Evolutionary conservation across 2,888 invertebrate genomes (phyloP), one percentile per base, ranked within the genome.

Genomic region (Lochmaea capreae): DNA sequence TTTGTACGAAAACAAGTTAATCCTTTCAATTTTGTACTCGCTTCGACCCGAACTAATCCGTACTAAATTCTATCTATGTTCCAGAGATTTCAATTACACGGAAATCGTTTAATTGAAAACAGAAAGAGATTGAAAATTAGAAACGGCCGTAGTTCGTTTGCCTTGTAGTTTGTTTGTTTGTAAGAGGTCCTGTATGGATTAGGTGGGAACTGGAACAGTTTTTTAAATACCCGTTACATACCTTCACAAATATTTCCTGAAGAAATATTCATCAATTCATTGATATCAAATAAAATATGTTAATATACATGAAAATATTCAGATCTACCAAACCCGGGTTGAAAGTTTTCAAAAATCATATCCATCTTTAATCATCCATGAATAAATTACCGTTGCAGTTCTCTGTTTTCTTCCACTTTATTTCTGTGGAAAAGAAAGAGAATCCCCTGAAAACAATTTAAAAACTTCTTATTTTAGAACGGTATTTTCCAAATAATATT

Each of bases 101-200:
- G 75, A 75, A 79, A 80, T 80, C 80, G 77, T 80, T 81, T 81
- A 81, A 81, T 80, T 81, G 80, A 80, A 80, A 78, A 79, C 79
- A 75, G 72, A 73, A 76, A 76, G 77, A 78, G 77, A 78, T 78
- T 77, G 76, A 76, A 76, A 78, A 77, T 76, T 77, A 77, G 77
- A 73, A 78, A 75, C 65, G 74, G 76, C 72, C 65, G 61, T 61
- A 61, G 74, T 65, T 76, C 73, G 73, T 73, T 54, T 71, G 57
- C 63, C n/a, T 33, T 14, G 49, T n/a, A 63, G 70, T 65, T 71
- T 58, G 65, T 71, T 43, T 18, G 62, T 16, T 46, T 12, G 43
- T 26, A 42, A 63, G 43, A 63, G 62, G 42, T 42, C 12, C n/a
- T 16, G 6, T 54, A 54, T 10, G 18, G 10, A 18, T 18, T 9